Evolutionary conservation across 2,888 invertebrate species (phyloP).

Genomic region (Sericinus montela): DNA sequence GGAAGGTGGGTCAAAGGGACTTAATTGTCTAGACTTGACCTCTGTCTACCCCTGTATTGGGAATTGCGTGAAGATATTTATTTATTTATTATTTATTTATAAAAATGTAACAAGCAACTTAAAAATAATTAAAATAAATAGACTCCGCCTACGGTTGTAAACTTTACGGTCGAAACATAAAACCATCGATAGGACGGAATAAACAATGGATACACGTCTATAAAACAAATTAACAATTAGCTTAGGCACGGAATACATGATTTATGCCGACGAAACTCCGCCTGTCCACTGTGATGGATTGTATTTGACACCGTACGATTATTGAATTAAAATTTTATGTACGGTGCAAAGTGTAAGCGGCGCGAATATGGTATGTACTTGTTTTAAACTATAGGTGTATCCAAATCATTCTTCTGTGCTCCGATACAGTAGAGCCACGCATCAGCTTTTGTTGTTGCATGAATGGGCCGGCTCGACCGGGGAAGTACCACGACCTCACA

Average conservation of each 20-base stretch:
- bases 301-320: conserved; percentile 28
- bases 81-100: too few relatives aligned
- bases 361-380: background rate
- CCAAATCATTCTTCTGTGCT: too few relatives aligned
- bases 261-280: conserved; percentile 49
- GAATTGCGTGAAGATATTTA: too few relatives aligned
- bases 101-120: too few relatives aligned
- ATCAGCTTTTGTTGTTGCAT: too few relatives aligned
- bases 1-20: too few relatives aligned
- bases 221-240: conserved; percentile 45
- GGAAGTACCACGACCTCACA: too few relatives aligned
- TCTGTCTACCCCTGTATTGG: too few relatives aligned
- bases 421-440: too few relatives aligned
- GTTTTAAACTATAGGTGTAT: too few relatives aligned
- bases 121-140: conserved; percentile 3
- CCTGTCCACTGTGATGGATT: conserved; percentile 55
- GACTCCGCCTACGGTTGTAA: conserved; percentile 28
- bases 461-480: too few relatives aligned
- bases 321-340: conserved; percentile 37
- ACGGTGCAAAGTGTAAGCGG: conserved; percentile 8
- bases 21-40: too few relatives aligned
- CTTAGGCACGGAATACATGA: conserved; percentile 38
- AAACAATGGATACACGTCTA: conserved; percentile 27
- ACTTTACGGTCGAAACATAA: conserved; percentile 20
- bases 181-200: conserved; percentile 20